Evolutionary conservation across 2,797 vertebrate species (phyloP), one percentile per base, ranked within the genome.

Genomic region (Gymnoscopelus braueri): DNA sequence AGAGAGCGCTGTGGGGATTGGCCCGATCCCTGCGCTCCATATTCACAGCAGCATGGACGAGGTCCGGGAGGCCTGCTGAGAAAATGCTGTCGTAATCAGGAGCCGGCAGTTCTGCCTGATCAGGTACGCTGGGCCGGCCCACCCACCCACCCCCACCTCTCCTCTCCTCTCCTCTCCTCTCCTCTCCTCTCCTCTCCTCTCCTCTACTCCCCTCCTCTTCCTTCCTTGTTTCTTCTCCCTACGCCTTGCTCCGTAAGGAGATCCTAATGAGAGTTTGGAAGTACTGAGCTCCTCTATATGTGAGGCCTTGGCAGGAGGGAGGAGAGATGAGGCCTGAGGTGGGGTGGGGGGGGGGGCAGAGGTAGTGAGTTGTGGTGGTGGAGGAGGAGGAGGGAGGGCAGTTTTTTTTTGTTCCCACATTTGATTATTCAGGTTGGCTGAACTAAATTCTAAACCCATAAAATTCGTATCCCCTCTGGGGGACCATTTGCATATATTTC

Each of bases 1-100:
- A 94, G 95, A 95, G 93, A 90, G 90, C 71, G 63, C 87, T 55
- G 87, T 93, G 94, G 94, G 94, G 96, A 97, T 96, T 96, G 96
- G 96, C 95, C 95, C 94, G 94, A 9, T 44, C 93, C 90, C 88
- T 82, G 85, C 91, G 93, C 94, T 6, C 95, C 95, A 97, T 97
- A 98, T 97, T 99, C 96, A 98, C 96, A 94, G 95, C 93, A 95
- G 94, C 96, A 94, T 5, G 95, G 96, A 96, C 96, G 95, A 96
- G 96, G 95, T 44, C 94, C 93, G 94, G 92, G 92, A 88, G 92
- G 93, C 97, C 95, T 91, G 96, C 97, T 97, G 97, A 95, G 97
- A 97, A 99, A 99, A 98, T 97, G 95, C 95, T 95, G 94, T 95
- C 94, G 96, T 98, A 98, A 99, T 99, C 97, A 99, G 96, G 94